Evolutionary conservation across 2,888 invertebrate genomes (phyloP), one percentile per base, ranked within the genome.

Genomic region (Heliconius hortense): DNA sequence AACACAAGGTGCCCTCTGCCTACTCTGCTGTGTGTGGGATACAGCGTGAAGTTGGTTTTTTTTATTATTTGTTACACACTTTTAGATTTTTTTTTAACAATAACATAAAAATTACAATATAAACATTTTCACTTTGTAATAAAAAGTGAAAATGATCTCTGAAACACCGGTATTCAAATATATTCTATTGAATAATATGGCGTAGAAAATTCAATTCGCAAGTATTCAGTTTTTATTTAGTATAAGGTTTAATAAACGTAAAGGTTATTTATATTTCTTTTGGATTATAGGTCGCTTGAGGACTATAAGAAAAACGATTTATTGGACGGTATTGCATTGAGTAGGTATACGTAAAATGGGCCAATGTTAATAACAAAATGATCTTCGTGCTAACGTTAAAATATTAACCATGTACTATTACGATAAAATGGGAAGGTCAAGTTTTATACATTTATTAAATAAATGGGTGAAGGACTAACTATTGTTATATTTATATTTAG

Each of bases 171-270:
- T 39, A 43, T 66, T 35, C 35, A 70, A 76, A 77, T 76, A 60
- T 71, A 73, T 73, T 31, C 62, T 68, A 73, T 76, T 77, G 68
- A 76, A 75, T 76, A 68, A 73, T 71, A 73, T 73, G 71, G 56
- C 64, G 66, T 66, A 26, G 66, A 73, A 59, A 43, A 56, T 74
- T 72, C 64, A 59, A 72, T 75, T 72, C n/a, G 56, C 0, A 7
- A 26, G 35, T 26, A 69, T 74, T 77, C 69, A 64, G 59, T 60
- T 59, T 72, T 73, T 72, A 69, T 75, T 63, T 35, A 48, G 72
- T 77, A 72, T 69, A 59, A 74, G 43, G 63, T 72, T 74, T 63
- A 68, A 48, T 48, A 48, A 48, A 74, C 59, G 64, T 72, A 53
- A 60, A 69, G 62, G 63, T 8, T 60, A 60, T 70, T 48, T 75